Evolutionary conservation across 1,140 invertebrate genomes (phyloP).

Genomic region (Drosophila lini): DNA sequence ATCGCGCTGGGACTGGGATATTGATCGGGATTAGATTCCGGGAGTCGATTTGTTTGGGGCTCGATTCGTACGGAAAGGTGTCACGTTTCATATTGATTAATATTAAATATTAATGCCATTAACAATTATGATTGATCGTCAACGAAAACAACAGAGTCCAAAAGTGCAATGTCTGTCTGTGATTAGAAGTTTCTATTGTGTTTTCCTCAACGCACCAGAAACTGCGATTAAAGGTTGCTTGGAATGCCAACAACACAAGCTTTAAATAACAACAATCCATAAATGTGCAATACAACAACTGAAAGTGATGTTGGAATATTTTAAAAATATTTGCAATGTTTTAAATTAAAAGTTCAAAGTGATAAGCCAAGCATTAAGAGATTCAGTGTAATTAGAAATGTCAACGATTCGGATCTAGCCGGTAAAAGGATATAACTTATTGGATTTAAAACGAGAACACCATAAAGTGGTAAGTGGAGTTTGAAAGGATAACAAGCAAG

Average conservation of each 20-base stretch:
- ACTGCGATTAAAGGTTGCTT: slow-evolving; percentile 43
- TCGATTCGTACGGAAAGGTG: neutral
- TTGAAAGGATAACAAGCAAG: neutral
- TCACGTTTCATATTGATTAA: neutral
- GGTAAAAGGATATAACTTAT: slow-evolving; percentile 32
- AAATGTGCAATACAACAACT: slow-evolving; percentile 64
- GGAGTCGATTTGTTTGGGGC: neutral
- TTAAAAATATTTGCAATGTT: slow-evolving; percentile 41
- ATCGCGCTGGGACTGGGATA: slow-evolving; percentile 22
- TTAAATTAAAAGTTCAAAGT: slow-evolving; percentile 17
- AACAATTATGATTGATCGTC: slow-evolving; percentile 28
- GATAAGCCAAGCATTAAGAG: slow-evolving; percentile 19
- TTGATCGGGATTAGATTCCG: slow-evolving; percentile 13
- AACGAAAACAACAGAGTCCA: slow-evolving; percentile 53
- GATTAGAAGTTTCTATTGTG: slow-evolving; percentile 75
- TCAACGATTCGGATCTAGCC: slow-evolving; percentile 31
- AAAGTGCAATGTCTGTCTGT: slow-evolving; percentile 76
- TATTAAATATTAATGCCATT: slow-evolving; percentile 1
- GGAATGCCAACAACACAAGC: slow-evolving; percentile 30
- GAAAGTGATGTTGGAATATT: slow-evolving; percentile 44
- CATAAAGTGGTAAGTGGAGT: slow-evolving; percentile 55
- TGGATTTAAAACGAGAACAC: slow-evolving; percentile 46
- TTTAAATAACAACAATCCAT: slow-evolving; percentile 56
- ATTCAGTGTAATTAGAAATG: slow-evolving; percentile 39
- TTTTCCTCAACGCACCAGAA: slow-evolving; percentile 52